Percentiles rank a stretch among this genome's conserved stretches.
phyloP scores from a whole-genome alignment of 2,888 invertebrate species.

The Eristalinus aeneus region DNA sequence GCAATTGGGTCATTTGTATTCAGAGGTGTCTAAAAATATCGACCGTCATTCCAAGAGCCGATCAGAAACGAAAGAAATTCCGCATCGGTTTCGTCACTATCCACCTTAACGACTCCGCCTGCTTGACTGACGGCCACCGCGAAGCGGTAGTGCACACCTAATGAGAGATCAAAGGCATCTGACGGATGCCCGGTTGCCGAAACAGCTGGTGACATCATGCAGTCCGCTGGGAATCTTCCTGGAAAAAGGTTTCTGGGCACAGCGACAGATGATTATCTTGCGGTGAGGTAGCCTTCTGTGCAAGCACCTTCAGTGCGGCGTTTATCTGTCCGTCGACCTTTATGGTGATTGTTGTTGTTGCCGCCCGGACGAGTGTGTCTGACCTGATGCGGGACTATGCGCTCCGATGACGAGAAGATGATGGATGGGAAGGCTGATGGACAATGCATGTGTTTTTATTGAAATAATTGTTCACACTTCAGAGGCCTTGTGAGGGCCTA shows the following conservation, averaged over 20 bases:
- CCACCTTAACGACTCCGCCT: conserved; percentile 29
- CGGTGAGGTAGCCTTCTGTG: conserved; percentile 4
- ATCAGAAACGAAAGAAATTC: conserved; percentile 26
- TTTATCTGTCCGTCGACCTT: conserved; percentile 29
- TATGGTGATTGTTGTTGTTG: conserved; percentile 14
- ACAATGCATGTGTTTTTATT: conserved; percentile 35
- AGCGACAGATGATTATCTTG: conserved; percentile 42
- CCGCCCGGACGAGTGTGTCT: conserved; percentile 16
- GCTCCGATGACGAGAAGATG: conserved; percentile 10
- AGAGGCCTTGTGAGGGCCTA: conserved; percentile 18
- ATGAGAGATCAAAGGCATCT: conserved; percentile 41
- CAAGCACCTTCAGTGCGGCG: neutral
- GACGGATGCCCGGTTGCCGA: conserved; percentile 13
- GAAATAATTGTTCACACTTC: conserved; percentile 52
- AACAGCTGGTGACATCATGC: conserved; percentile 50
- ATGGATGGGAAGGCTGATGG: conserved; percentile 38
- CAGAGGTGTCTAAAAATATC: conserved; percentile 36
- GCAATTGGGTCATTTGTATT: conserved; percentile 40
- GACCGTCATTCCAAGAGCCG: conserved; percentile 3
- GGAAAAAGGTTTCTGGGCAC: conserved; percentile 32
- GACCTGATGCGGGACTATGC: conserved; percentile 26
- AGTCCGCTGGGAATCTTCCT: conserved; percentile 6
- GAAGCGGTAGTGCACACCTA: neutral
- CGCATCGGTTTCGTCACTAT: conserved; percentile 30
- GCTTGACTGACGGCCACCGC: neutral